Evolutionary conservation across 2,888 invertebrate genomes (phyloP), one percentile per base, ranked within the genome.

Genomic region (Macrophya annulata): DNA sequence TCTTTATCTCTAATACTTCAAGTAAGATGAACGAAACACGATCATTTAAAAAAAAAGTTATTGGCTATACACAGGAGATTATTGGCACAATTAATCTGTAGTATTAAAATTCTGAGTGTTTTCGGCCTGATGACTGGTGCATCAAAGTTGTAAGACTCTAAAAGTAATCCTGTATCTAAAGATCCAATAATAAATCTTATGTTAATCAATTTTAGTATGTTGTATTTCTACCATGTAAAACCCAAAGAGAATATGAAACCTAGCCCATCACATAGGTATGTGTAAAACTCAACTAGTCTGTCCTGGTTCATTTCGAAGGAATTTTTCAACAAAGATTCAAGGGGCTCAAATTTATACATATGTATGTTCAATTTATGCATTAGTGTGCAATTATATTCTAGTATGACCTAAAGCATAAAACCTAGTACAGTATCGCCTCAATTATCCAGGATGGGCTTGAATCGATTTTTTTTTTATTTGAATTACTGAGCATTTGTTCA

Each of bases 91-190:
- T 79, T 79, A 31, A 31, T 59, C 31, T 55, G 25, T 79, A 10
- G n/a, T 37, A 59, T 8, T 83, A 68, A 86, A 48, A 59, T 31
- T 59, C 37, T 74, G 21, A 62, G 12, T 25, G 81, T 83, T 90
- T 90, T 87, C 87, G 86, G 88, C 87, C 87, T 88, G 89, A 90
- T 90, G 90, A 90, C 90, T 86, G 88, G 89, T 59, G 87, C 90
- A 90, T 87, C 89, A 88, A 87, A 43, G 89, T 90, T 88, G 86
- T 76, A 87, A 90, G 88, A 87, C 89, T 87, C 21, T 82, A 83
- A 51, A 37, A 21, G 59, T 40, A 68, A 45, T 83, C 51, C 48
- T 68, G 40, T 68, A 65, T 83, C 21, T 15, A 43, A 45, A n/a
- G 31, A 62, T 45, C 17, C 48, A n/a, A 72, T 72, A 45, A 74